phyloP scores from a whole-genome alignment of 2,797 vertebrate genomes.

The Xenopus petersii region DNA sequence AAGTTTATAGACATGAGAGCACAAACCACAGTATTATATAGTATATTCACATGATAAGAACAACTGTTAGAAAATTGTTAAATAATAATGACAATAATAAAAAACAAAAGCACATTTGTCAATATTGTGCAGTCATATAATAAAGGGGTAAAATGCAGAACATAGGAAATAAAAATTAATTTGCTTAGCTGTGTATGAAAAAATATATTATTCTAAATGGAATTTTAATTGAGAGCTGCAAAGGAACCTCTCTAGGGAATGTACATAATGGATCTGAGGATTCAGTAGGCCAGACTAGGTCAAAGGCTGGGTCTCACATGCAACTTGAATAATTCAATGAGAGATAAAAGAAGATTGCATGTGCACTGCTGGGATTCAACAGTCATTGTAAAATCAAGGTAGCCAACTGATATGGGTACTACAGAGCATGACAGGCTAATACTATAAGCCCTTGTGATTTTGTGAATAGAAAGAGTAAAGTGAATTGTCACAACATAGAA shows the following conservation, averaged over 20 bases:
- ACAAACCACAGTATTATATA: too few relatives aligned
- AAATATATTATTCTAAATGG: slow-evolving; percentile 30
- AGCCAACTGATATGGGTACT: slow-evolving; percentile 1
- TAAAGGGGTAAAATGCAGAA: background rate
- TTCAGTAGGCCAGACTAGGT: slow-evolving; percentile 12
- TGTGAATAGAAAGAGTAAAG: background rate
- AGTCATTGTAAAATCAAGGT: slow-evolving; percentile 16
- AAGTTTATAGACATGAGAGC: too few relatives aligned
- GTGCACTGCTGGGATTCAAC: slow-evolving; percentile 11
- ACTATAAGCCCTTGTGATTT: background rate
- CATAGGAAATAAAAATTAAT: slow-evolving; percentile 20
- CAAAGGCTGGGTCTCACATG: slow-evolving; percentile 21
- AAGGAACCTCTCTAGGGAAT: slow-evolving; percentile 18
- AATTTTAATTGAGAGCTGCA: slow-evolving; percentile 26
- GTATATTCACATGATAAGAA: too few relatives aligned
- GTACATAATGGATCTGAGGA: slow-evolving; percentile 30
- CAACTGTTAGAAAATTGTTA: too few relatives aligned
- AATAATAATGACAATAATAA: too few relatives aligned
- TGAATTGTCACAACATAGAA: background rate
- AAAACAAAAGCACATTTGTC: too few relatives aligned
- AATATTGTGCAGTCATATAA: too few relatives aligned
- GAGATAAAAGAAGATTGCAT: slow-evolving; percentile 14
- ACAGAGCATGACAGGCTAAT: background rate
- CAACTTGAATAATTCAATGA: slow-evolving; percentile 15
- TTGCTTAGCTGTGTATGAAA: slow-evolving; percentile 8